phyloP scores from a whole-genome alignment of 1,140 invertebrate species.

The Eueides isabella region DNA sequence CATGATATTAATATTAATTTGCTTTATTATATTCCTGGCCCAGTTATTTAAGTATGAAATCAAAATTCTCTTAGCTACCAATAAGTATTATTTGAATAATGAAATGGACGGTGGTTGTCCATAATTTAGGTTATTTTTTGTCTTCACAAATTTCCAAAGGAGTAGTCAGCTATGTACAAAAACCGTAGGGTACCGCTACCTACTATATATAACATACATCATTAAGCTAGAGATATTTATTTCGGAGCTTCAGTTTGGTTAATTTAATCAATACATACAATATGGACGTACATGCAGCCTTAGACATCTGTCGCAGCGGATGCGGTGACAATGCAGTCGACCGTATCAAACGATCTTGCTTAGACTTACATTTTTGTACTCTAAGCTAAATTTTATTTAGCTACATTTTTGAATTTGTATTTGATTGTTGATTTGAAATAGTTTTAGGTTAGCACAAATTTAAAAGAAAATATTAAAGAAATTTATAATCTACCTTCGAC shows the following conservation, averaged over 20 bases:
- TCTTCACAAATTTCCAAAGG: background rate
- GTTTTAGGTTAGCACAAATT: too few species aligned
- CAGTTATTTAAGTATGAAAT: background rate
- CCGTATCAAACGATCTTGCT: background rate
- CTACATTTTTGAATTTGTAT: background rate
- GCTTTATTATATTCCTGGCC: background rate
- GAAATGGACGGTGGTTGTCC: background rate
- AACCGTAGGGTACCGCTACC: too few species aligned
- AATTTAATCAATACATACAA: background rate
- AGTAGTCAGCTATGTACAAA: too few species aligned
- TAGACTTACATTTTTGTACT: background rate
- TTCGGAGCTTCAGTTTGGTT: too few species aligned
- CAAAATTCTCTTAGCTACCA: conserved; percentile 5
- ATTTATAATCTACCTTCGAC: too few species aligned
- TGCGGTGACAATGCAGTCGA: conserved; percentile 4
- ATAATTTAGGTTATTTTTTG: background rate
- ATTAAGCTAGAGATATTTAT: too few species aligned
- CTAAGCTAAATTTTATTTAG: background rate
- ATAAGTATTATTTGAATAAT: conserved; percentile 4
- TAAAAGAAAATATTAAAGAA: too few species aligned
- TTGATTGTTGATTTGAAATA: too few species aligned
- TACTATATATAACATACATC: too few species aligned
- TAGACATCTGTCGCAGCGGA: background rate
- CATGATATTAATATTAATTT: background rate
- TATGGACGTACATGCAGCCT: background rate